A percentile compares a stretch with the other conserved stretches of the same genome.
Evolutionary conservation across 2,888 invertebrate species (phyloP).

Genomic region (Lycaena phlaeas): DNA sequence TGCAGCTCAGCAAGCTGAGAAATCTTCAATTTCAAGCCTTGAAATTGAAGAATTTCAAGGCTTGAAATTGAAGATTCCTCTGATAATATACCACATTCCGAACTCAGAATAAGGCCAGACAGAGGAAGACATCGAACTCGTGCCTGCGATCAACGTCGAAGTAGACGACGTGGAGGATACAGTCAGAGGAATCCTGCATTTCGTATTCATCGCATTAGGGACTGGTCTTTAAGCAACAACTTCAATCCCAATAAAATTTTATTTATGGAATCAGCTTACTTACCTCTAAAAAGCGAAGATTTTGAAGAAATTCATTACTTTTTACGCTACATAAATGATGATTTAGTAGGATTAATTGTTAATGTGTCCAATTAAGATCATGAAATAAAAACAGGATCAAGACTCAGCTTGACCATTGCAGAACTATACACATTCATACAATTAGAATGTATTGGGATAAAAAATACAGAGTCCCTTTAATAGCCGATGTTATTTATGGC

Average conservation of each 20-base stretch:
- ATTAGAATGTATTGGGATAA: background rate
- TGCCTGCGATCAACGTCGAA: background rate
- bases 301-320: background rate
- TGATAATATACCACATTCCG: background rate
- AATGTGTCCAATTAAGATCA: background rate
- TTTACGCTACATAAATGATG: background rate
- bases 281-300: background rate
- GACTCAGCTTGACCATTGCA: background rate
- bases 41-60: background rate
- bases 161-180: background rate
- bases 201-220: background rate
- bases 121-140: background rate
- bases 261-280: background rate
- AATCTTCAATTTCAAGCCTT: background rate
- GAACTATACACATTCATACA: background rate
- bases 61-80: background rate
- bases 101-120: too few relatives aligned
- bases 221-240: background rate
- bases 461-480: background rate
- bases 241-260: background rate
- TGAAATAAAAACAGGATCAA: background rate
- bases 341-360: background rate
- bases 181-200: background rate
- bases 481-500: background rate
- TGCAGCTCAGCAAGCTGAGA: too few relatives aligned